These are phyloP conservation scores for Bos javanicus DNA, from an alignment of 2,113 vertebrate genomes.

Conservation along the genomic window DNA sequence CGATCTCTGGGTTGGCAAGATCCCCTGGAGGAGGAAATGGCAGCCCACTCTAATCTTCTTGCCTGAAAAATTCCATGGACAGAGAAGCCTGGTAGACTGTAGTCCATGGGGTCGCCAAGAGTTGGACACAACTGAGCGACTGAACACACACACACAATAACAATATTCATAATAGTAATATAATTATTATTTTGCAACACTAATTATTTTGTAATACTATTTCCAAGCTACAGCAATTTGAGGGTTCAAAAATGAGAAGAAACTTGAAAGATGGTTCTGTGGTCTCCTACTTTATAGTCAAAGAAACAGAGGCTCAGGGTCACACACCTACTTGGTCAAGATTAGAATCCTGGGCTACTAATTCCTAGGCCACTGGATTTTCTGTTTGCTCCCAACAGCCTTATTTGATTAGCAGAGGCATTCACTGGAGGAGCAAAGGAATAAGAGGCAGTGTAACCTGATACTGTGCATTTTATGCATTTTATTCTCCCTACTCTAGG, in stretches of 20 bases:
- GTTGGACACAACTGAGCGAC: background rate
- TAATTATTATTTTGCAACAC: background rate
- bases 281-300: background rate
- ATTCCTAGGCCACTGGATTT: background rate
- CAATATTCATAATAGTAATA: background rate
- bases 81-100: background rate
- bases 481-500: background rate
- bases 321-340: background rate
- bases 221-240: background rate
- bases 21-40: background rate
- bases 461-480: background rate
- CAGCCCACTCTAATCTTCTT: background rate
- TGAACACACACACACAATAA: background rate
- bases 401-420: background rate
- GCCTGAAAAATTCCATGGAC: background rate
- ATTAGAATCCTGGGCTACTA: background rate
- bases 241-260: background rate
- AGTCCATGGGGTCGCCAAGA: background rate
- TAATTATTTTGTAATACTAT: background rate
- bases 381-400: background rate
- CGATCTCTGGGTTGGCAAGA: background rate
- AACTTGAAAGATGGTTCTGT: background rate
- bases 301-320: background rate
- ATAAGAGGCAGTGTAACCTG: background rate
- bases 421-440: background rate